Conservation (phyloP, 2,113 vertebrate genomes). For the Cromileptes altivelis region DNA sequence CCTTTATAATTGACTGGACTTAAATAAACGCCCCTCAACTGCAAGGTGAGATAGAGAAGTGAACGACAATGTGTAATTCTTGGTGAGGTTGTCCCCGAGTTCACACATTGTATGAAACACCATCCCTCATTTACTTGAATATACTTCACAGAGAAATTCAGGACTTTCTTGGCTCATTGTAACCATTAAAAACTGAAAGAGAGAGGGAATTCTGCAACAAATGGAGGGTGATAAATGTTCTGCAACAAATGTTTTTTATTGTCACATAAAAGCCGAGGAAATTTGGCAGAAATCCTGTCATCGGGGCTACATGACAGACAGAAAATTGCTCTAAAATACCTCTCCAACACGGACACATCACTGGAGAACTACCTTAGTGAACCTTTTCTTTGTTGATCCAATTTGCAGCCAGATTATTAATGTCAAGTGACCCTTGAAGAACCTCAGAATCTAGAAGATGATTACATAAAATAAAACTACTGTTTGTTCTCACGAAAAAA, state of each 20-base stretch:
- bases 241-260: conserved; percentile 29
- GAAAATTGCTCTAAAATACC: neutral
- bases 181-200: conserved; percentile 7
- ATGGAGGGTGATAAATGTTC: conserved; percentile 28
- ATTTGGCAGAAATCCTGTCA: conserved; percentile 12
- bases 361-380: neutral
- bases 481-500: neutral
- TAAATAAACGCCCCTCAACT: conserved; percentile 52
- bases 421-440: neutral
- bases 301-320: neutral
- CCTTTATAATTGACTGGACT: conserved; percentile 56
- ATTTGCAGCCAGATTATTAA: neutral
- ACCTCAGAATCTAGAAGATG: neutral
- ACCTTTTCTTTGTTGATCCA: neutral
- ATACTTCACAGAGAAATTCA: neutral
- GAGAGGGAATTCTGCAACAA: neutral
- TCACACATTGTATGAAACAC: conserved; percentile 19
- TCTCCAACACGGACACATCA: neutral
- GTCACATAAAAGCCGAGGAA: conserved; percentile 21
- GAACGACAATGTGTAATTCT: conserved; percentile 53
- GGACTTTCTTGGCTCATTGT: conserved; percentile 2
- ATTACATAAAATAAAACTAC: neutral
- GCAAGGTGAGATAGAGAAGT: conserved; percentile 54
- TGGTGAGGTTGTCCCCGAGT: conserved; percentile 6
- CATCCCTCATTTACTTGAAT: conserved; percentile 27